Conservation (phyloP, 1,140 invertebrate genomes). For the Drosophila carrolli region DNA sequence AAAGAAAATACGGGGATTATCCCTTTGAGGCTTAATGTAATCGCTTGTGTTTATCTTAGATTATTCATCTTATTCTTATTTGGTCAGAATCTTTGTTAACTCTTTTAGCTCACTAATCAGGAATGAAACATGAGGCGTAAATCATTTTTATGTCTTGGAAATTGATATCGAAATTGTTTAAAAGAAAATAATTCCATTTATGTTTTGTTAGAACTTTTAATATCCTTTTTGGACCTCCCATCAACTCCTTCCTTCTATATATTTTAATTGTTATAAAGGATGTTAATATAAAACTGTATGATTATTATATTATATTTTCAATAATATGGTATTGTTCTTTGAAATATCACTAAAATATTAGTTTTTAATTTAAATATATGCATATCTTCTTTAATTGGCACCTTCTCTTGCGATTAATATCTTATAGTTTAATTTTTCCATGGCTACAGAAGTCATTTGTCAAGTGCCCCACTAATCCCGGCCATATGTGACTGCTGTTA, state of each 20-base stretch:
- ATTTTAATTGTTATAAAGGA: too few species aligned
- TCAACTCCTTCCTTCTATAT: too few species aligned
- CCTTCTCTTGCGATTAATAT: background rate
- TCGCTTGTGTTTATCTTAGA: conserved; percentile 32
- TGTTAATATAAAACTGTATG: too few species aligned
- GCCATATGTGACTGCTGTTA: conserved; percentile 39
- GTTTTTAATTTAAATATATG: background rate
- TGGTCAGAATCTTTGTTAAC: background rate
- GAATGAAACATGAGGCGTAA: background rate
- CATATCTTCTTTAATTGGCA: background rate
- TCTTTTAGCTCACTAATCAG: background rate
- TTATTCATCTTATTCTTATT: conserved; percentile 36
- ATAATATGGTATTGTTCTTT: too few species aligned
- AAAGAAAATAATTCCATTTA: too few species aligned
- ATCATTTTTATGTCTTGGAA: too few species aligned
- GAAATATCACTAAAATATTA: too few species aligned
- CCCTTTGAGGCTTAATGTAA: conserved; percentile 30
- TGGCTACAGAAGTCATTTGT: conserved; percentile 24
- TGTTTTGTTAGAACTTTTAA: too few species aligned
- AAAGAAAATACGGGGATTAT: conserved; percentile 20
- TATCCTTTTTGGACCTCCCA: too few species aligned
- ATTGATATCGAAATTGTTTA: too few species aligned
- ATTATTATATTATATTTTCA: too few species aligned
- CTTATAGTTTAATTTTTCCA: background rate
- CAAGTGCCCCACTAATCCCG: conserved; percentile 26